These are phyloP conservation scores for Crotalus tigris DNA, from an alignment of 2,113 vertebrate species.

Conservation along the genomic window DNA sequence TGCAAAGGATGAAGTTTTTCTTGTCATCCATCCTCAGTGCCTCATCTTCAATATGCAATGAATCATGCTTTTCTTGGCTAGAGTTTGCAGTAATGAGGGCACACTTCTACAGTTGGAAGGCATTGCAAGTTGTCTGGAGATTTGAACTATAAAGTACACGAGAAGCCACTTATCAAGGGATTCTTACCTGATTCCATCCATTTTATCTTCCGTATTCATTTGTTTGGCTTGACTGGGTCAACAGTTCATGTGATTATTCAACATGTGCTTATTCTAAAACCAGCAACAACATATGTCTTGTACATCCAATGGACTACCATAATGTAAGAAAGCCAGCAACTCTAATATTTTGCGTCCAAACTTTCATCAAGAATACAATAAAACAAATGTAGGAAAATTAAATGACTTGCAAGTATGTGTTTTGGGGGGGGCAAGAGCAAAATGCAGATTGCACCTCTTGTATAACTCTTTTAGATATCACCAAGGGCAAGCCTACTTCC, in stretches of 20 bases:
- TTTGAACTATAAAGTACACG: not conserved
- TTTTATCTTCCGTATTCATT: not conserved
- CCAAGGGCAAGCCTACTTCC: not conserved
- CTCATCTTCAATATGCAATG: conserved; percentile 11
- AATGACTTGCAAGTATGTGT: not conserved
- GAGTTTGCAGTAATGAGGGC: not conserved
- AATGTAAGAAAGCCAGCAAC: not conserved
- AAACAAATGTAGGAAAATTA: not conserved
- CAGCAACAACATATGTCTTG: not conserved
- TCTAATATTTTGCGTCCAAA: not conserved
- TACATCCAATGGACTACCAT: not conserved
- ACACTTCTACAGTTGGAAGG: not conserved
- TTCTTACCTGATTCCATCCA: not conserved
- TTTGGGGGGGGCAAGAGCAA: not conserved
- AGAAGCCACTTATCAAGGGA: not conserved
- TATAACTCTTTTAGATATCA: not conserved
- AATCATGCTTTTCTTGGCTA: not conserved
- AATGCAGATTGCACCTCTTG: not conserved
- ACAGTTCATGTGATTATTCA: not conserved
- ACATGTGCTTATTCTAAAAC: not conserved
- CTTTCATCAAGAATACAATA: not conserved
- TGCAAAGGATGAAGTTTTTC: conserved; percentile 35
- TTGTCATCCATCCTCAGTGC: conserved; percentile 22
- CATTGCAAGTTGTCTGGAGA: not conserved
- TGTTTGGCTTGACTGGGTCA: not conserved